Conservation (phyloP, 1,140 invertebrate species). For the Trinorchestia longiramus region DNA sequence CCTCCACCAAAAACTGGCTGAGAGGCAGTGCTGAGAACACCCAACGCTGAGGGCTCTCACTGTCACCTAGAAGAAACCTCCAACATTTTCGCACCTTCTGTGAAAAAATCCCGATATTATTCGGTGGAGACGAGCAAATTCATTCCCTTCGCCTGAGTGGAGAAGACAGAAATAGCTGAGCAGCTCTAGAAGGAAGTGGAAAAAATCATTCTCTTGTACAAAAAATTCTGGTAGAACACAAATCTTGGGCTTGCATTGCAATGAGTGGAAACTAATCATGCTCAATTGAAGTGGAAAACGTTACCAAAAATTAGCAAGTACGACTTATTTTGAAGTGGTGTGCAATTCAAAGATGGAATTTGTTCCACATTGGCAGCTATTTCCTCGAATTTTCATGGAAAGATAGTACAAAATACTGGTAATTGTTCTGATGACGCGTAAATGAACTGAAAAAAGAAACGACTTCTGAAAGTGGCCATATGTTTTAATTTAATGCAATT, state of each 20-base stretch:
- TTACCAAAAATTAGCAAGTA: background rate
- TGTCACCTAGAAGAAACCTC: conserved; percentile 22
- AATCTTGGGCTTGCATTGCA: background rate
- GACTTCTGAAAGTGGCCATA: background rate
- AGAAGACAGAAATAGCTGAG: background rate
- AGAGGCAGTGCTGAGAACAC: conserved; percentile 17
- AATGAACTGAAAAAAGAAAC: background rate
- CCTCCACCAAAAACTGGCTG: background rate
- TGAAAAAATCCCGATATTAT: background rate
- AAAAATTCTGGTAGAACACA: background rate
- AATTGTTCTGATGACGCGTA: background rate
- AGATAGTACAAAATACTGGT: background rate
- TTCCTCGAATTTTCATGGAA: background rate
- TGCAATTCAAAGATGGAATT: background rate
- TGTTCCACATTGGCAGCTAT: background rate
- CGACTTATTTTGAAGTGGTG: background rate
- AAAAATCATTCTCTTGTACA: background rate
- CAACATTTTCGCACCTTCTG: background rate
- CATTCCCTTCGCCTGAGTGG: background rate
- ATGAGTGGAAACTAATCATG: background rate
- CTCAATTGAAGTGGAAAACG: background rate
- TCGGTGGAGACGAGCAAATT: background rate
- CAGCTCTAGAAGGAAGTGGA: background rate
- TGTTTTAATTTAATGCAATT: background rate
- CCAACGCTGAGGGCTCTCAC: background rate